These are phyloP conservation scores for Raillietiella orientalis DNA, from an alignment of 2,888 invertebrate genomes.

Conservation along the genomic window DNA sequence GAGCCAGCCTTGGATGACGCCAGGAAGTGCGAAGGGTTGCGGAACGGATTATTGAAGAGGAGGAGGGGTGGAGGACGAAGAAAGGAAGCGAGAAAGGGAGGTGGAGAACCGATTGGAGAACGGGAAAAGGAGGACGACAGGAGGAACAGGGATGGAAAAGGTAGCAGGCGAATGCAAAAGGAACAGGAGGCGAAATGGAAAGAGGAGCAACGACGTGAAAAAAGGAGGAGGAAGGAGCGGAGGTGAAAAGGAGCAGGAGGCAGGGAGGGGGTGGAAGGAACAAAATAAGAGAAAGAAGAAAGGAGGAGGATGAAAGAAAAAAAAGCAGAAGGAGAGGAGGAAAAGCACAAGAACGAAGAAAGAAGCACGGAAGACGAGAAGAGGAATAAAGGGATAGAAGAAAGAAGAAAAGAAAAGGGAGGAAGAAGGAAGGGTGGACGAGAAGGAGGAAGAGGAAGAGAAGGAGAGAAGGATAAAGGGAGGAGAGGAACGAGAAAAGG, in stretches of 20 bases:
- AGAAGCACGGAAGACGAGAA: slow-evolving; percentile 5
- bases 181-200: slow-evolving; percentile 2
- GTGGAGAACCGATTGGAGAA: slow-evolving; percentile 7
- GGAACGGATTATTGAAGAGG: too few species aligned
- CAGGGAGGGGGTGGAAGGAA: slow-evolving; percentile 3
- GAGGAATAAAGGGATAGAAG: slow-evolving; percentile 5
- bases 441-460: slow-evolving; percentile 5
- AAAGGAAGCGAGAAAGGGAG: too few species aligned
- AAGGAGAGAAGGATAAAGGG: slow-evolving; percentile 4
- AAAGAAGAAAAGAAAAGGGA: slow-evolving; percentile 7
- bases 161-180: slow-evolving; percentile 4
- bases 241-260: slow-evolving; percentile 3
- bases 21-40: too few species aligned
- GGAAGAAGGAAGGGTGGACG: slow-evolving; percentile 5
- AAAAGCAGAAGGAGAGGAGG: slow-evolving; percentile 5
- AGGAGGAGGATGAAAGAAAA: slow-evolving; percentile 6
- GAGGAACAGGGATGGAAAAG: slow-evolving; percentile 4
- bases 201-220: slow-evolving; percentile 4
- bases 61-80: too few species aligned
- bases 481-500: slow-evolving; percentile 3
- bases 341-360: slow-evolving; percentile 6
- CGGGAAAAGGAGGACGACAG: slow-evolving; percentile 3
- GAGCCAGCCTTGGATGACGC: too few species aligned
- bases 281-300: slow-evolving; percentile 4
- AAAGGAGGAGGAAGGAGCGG: slow-evolving; percentile 5